A percentile compares a stretch with the other conserved stretches of the same genome.
Conservation (phyloP, 2,113 vertebrate genomes). For the Microcebus ravelobensis region DNA sequence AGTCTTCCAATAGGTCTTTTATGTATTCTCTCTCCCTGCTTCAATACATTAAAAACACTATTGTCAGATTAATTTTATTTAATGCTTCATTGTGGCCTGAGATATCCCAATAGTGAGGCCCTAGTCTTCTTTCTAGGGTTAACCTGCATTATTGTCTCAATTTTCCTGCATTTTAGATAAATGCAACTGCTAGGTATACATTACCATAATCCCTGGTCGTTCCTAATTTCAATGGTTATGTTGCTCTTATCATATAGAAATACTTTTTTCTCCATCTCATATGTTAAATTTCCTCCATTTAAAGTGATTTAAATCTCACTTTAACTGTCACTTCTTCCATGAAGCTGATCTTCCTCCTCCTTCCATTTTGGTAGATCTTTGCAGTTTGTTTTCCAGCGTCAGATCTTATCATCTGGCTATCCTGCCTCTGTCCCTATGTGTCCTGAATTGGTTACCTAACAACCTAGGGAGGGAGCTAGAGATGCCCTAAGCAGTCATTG, state of each 20-base stretch:
- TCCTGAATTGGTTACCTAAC: not conserved
- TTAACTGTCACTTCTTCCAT: not conserved
- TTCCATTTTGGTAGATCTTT: not conserved
- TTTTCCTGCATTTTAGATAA: conserved; percentile 2
- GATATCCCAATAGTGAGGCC: not conserved
- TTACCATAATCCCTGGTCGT: not conserved
- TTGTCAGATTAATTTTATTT: not conserved
- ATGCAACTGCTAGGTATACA: not conserved
- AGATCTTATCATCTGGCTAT: not conserved
- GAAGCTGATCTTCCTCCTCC: too few relatives aligned
- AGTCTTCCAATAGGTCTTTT: not conserved
- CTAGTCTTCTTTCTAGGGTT: not conserved
- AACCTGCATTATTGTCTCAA: not conserved
- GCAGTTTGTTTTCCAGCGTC: not conserved
- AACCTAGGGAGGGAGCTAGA: not conserved
- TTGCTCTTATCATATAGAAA: not conserved
- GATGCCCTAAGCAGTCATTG: not conserved
- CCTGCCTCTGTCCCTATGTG: not conserved
- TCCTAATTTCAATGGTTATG: not conserved
- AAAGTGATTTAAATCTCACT: not conserved
- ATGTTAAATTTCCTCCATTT: not conserved
- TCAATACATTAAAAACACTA: not conserved
- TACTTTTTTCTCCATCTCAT: not conserved
- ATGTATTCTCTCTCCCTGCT: not conserved
- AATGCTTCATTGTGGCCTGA: not conserved